Conservation (phyloP, 2,113 vertebrate species). For the Centropristis striata region DNA sequence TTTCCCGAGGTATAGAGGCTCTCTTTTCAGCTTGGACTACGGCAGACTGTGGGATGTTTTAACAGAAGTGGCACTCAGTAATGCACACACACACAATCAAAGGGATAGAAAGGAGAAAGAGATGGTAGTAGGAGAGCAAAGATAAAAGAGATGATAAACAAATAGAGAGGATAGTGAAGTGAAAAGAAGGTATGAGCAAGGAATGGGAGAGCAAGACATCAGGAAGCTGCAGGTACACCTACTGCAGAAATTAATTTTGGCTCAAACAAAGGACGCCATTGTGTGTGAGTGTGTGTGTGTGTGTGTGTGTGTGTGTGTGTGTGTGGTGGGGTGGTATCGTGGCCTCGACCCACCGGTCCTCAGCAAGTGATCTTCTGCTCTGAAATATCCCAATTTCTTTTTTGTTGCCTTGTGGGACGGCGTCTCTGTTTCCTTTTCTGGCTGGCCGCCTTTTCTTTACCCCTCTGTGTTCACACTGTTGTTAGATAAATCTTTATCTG, state of each 20-base stretch:
- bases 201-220: slow-evolving; percentile 19
- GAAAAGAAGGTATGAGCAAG: slow-evolving; percentile 1
- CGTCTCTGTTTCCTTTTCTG: slow-evolving; percentile 47
- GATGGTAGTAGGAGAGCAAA: slow-evolving; percentile 7
- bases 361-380: background rate
- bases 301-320: too few species aligned
- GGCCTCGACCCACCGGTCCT: slow-evolving; percentile 11
- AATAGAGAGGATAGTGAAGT: slow-evolving; percentile 23
- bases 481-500: slow-evolving; percentile 61
- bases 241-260: slow-evolving; percentile 37
- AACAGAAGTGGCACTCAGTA: slow-evolving; percentile 16
- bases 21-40: slow-evolving; percentile 29
- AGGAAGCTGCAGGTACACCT: slow-evolving; percentile 13
- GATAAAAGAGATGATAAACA: slow-evolving; percentile 54
- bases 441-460: slow-evolving; percentile 34
- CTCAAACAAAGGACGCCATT: slow-evolving; percentile 4
- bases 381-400: slow-evolving; percentile 39
- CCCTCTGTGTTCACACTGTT: slow-evolving; percentile 17
- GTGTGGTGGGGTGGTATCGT: background rate
- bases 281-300: too few species aligned
- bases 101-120: slow-evolving; percentile 5
- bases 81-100: slow-evolving; percentile 22
- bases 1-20: slow-evolving; percentile 28
- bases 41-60: slow-evolving; percentile 28
- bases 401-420: slow-evolving; percentile 10